Conservation (phyloP, 2,888 invertebrate genomes). For the Epicampocera succincta region DNA sequence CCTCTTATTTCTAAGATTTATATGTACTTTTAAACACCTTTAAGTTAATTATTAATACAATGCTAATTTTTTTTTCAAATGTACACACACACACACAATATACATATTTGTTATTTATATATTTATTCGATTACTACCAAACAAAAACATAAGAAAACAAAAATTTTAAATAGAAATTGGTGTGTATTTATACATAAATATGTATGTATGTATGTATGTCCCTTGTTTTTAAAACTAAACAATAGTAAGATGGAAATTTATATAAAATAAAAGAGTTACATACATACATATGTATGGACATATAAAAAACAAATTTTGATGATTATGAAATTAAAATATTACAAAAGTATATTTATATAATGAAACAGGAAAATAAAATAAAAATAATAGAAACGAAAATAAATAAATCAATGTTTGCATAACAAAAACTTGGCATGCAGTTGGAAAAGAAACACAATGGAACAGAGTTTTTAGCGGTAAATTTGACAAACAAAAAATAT, state of each 20-base stretch:
- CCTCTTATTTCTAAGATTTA: constrained; percentile 11
- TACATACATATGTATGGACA: constrained; percentile 28
- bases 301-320: constrained; percentile 54
- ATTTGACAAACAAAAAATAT: too few relatives aligned
- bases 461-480: too few relatives aligned
- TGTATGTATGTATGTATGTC: too few relatives aligned
- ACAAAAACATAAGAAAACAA: too few relatives aligned
- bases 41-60: not conserved
- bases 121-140: not conserved
- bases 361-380: constrained; percentile 36
- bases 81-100: too few relatives aligned
- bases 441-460: too few relatives aligned
- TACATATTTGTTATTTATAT: constrained; percentile 30
- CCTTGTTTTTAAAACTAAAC: constrained; percentile 1
- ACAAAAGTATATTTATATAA: constrained; percentile 57
- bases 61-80: constrained; percentile 8
- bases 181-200: constrained; percentile 8
- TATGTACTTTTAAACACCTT: constrained; percentile 5
- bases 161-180: constrained; percentile 11
- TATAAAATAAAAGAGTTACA: not conserved
- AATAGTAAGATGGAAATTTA: not conserved
- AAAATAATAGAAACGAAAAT: too few relatives aligned
- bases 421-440: too few relatives aligned
- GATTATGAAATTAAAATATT: constrained; percentile 43
- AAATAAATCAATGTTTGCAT: not conserved